phyloP scores from a whole-genome alignment of 2,888 invertebrate genomes.

The Boloria euphrosyne region DNA sequence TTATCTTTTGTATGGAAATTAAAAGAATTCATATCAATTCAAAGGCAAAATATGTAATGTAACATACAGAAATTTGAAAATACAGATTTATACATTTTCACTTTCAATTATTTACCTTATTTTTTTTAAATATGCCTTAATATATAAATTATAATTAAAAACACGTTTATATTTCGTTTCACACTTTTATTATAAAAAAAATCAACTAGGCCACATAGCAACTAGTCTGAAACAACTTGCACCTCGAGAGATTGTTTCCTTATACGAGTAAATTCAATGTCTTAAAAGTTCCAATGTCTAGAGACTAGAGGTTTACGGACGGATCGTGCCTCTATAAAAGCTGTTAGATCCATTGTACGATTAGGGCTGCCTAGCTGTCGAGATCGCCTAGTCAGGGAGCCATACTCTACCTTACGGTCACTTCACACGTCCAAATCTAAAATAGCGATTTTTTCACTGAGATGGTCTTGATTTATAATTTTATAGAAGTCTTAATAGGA shows the following conservation, averaged over 20 bases:
- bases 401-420: neutral
- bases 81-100: too few species aligned
- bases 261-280: constrained; percentile 33
- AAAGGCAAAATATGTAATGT: too few species aligned
- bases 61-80: too few species aligned
- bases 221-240: neutral
- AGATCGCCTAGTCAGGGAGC: constrained; percentile 11
- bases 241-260: constrained; percentile 7
- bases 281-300: constrained; percentile 43
- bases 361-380: constrained; percentile 50
- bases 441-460: neutral
- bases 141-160: too few species aligned
- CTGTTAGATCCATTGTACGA: constrained; percentile 52
- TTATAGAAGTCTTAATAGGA: too few species aligned
- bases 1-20: too few species aligned
- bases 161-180: too few species aligned
- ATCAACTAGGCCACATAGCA: too few species aligned
- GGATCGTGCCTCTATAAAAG: constrained; percentile 52
- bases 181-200: too few species aligned
- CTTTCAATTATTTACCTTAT: too few species aligned
- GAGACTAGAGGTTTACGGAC: constrained; percentile 47
- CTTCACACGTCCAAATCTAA: constrained; percentile 16
- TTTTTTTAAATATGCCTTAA: too few species aligned
- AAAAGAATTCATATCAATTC: too few species aligned
- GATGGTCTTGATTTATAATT: neutral